These are phyloP conservation scores for Ornithorhynchus anatinus DNA, from an alignment of 2,113 vertebrate species.

Conservation along the genomic window DNA sequence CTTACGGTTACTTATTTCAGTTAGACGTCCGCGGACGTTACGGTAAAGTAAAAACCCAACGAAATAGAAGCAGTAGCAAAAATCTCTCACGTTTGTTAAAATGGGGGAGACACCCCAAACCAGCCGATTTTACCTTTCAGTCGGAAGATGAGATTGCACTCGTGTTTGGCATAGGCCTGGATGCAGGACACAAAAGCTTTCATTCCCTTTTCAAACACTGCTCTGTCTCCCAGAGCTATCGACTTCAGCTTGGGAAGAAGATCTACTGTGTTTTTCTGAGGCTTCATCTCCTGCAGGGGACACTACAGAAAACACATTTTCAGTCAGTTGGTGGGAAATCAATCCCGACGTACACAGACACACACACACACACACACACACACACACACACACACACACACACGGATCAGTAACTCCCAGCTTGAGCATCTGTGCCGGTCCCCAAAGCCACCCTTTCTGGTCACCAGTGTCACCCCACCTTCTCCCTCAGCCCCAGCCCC, in stretches of 20 bases:
- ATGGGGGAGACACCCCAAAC: too few species aligned
- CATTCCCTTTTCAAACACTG: constrained; percentile 90
- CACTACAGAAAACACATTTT: constrained; percentile 71
- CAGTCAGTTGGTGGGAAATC: background rate
- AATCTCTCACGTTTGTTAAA: too few species aligned
- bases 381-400: background rate
- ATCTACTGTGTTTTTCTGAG: constrained; percentile 70
- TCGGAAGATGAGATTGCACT: constrained; percentile 94
- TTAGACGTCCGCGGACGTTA: too few species aligned
- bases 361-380: background rate
- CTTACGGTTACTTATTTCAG: too few species aligned
- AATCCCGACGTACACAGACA: background rate
- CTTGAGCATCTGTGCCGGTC: too few species aligned
- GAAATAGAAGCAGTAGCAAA: too few species aligned
- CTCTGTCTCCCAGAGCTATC: constrained; percentile 84
- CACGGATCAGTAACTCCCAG: too few species aligned
- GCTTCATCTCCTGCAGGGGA: constrained; percentile 83
- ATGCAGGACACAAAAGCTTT: constrained; percentile 89
- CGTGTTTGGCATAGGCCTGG: constrained; percentile 94
- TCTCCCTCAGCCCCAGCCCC: too few species aligned
- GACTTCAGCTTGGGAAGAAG: constrained; percentile 85
- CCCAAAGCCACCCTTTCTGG: too few species aligned
- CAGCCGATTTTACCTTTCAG: constrained; percentile 82
- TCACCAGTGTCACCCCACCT: too few species aligned
- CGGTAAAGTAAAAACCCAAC: too few species aligned